Evolutionary conservation across 2,797 vertebrate species (phyloP), one percentile per base, ranked within the genome.

Genomic region (Sebastes taczanowskii): DNA sequence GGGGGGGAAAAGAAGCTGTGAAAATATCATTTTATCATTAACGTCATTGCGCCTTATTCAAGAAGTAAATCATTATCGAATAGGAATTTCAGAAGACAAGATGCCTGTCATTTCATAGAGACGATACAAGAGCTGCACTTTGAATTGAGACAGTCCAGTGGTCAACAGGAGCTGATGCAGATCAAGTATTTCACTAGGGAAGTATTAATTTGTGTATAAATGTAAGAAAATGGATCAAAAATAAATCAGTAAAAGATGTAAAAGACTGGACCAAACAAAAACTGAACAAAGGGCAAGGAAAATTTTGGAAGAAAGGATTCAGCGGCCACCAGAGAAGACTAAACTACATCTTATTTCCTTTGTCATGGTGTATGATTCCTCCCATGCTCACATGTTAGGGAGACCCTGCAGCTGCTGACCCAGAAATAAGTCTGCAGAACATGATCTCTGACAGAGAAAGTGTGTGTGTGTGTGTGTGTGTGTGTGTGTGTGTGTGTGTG

Each of bases 381-480:
- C 42, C 30, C 30, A 20, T 74, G 79, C 67, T 82, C 81, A 80
- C 84, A 83, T 86, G 81, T 59, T 68, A 62, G 73, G 52, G 73
- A 85, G 65, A 66, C 77, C 81, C 75, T 78, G 81, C 79, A 86
- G 86, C 88, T 86, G 84, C 84, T 90, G 88, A 92, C 84, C 88
- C 88, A 89, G 80, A 92, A 90, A 93, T 77, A 90, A 88, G 71
- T 76, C 75, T 73, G 61, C 59, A 78, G 49, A 86, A 82, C 82
- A 89, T 86, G 81, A 88, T 92, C 80, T 77, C 78, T 62, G 78
- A 77, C 64, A 69, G 85, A 77, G 68, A 78, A 58, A 64, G 38
- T 34, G 80, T 78, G 81, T 63, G 68, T 78, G 49, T 67, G 58
- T 74, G 23, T 64, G 29, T 74, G 2, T 32, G 25, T 25, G 25